phyloP scores from a whole-genome alignment of 30 jellyfish, hydroid and myxozoan species.

The Cassiopea andromeda region DNA sequence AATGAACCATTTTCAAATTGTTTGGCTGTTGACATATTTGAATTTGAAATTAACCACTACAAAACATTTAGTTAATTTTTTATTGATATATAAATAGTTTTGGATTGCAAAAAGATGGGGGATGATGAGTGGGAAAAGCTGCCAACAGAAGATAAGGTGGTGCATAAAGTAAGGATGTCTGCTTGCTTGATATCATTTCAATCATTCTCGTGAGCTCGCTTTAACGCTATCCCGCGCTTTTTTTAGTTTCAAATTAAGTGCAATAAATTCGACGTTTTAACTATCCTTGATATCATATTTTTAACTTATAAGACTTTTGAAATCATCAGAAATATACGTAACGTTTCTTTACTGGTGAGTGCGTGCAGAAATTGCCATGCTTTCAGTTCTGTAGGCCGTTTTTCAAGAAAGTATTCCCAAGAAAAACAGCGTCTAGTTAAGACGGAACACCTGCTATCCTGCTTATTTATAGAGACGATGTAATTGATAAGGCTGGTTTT shows the following conservation, averaged over 20 bases:
- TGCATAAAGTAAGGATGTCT: constrained; percentile 75
- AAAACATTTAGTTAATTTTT: not conserved
- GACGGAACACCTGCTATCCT: not conserved
- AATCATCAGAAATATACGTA: not conserved
- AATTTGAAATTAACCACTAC: not conserved
- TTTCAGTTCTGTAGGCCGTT: not conserved
- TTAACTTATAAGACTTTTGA: not conserved
- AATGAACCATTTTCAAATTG: not conserved
- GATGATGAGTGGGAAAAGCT: constrained; percentile 95
- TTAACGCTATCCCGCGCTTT: constrained; percentile 47
- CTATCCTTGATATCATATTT: not conserved
- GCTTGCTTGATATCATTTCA: not conserved
- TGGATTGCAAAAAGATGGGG: constrained; percentile 42
- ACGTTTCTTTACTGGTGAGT: not conserved
- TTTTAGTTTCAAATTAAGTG: not conserved
- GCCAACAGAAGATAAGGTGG: constrained; percentile 89
- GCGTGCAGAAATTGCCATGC: not conserved
- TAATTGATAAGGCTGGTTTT: not conserved
- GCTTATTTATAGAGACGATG: not conserved
- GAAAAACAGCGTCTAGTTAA: not conserved
- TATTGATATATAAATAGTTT: not conserved
- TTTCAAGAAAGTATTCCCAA: no score
- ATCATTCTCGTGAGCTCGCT: not conserved
- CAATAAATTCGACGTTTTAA: not conserved
- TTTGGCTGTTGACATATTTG: not conserved